Conservation (phyloP, 64 coral and sea anemone species). For the Pocillopora damicornis region DNA sequence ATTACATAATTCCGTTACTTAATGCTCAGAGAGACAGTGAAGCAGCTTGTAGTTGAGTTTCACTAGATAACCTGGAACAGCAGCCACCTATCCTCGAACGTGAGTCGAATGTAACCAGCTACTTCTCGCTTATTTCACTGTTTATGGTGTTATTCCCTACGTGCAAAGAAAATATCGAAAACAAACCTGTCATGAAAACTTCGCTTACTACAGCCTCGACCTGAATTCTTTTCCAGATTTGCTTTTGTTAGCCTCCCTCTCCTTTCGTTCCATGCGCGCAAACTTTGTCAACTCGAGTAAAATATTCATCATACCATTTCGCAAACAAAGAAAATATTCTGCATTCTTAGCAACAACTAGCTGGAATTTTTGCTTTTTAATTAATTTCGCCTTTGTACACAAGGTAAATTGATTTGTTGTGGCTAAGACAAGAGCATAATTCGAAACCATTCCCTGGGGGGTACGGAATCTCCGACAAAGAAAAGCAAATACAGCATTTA, state of each 20-base stretch:
- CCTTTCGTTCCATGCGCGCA: background rate
- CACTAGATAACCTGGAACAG: no score
- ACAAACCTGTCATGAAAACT: background rate
- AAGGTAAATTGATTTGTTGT: background rate
- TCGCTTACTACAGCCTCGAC: background rate
- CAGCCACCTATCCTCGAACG: no score
- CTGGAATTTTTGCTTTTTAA: conserved; percentile 13
- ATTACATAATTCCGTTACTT: no score
- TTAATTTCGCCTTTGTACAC: background rate
- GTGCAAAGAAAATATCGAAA: background rate
- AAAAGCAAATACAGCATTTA: background rate
- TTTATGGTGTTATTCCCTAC: background rate
- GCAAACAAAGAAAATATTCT: background rate
- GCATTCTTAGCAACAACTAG: background rate
- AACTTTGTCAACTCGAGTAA: background rate
- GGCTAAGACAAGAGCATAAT: background rate
- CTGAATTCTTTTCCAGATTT: background rate
- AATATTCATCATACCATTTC: background rate
- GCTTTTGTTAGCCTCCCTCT: background rate
- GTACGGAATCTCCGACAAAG: background rate
- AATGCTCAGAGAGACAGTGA: no score
- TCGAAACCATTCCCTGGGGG: background rate
- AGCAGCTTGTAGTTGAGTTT: no score
- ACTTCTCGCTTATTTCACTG: background rate
- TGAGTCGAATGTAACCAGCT: background rate